Evolutionary conservation across 1,140 invertebrate genomes (phyloP), one percentile per base, ranked within the genome.

Genomic region (Scaptodrosophila lebanonensis): DNA sequence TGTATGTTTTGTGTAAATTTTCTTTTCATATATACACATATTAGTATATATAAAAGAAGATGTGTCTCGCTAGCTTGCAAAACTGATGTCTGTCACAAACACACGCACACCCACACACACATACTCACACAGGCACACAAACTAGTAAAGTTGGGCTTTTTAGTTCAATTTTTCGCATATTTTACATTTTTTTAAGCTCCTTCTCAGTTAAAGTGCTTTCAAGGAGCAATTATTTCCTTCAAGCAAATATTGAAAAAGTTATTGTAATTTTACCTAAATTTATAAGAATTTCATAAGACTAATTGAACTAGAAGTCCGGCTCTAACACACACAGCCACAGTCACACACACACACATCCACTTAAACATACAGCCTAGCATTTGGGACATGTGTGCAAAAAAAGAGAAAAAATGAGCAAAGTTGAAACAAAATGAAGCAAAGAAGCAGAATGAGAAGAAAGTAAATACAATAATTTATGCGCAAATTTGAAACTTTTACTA

Each of bases 401-500:
- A n/a, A n/a, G 29, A 33, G 33, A 15, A 20, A 56, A 45, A 25
- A 27, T 32, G 32, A 18, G 6, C 13, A 35, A 17, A n/a, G 8
- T 7, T 18, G 27, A 43, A 11, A 11, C 25, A 15, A 39, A 9
- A 32, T 5, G 36, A 38, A 48, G 39, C 30, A 29, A 16, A 43
- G 13, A 33, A 47, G 33, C 3, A 29, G 17, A 43, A 45, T 33
- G 27, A 52, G 45, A 45, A 7, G 25, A 40, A 45, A 32, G 39
- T 33, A 47, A 79, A 79, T 73, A 77, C 73, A 79, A 79, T 79
- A 79, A 79, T 75, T 75, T 73, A 79, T 82, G 75, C 75, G 75
- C 75, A 82, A 82, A 82, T 75, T 82, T 73, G 58, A 82, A 79
- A 82, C 33, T 82, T 82, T 82, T 82, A 82, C 75, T 82, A 70